Conservation (phyloP, 2,888 invertebrate genomes). For the Acleris sparsana region DNA sequence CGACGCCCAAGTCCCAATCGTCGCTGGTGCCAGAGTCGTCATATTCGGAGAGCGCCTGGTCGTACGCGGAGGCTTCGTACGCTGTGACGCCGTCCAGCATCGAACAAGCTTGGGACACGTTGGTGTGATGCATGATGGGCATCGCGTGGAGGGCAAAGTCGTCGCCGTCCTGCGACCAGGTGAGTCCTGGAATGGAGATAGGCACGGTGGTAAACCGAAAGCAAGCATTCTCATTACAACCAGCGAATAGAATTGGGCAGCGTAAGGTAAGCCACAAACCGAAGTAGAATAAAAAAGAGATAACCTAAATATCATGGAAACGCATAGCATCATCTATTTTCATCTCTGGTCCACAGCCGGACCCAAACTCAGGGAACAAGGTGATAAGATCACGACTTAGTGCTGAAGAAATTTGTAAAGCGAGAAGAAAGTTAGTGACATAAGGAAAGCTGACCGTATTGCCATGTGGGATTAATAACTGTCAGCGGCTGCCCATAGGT, state of each 20-base stretch:
- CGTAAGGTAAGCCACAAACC: no score
- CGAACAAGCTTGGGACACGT: constrained; percentile 84
- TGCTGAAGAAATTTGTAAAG: no score
- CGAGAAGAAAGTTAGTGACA: no score
- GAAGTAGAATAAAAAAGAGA: no score
- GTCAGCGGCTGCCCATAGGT: constrained; percentile 68
- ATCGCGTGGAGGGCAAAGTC: constrained; percentile 86
- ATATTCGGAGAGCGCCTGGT: constrained; percentile 85
- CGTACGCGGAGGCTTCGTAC: constrained; percentile 84
- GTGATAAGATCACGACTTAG: no score
- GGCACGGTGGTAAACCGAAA: no score
- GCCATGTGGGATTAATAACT: constrained; percentile 38
- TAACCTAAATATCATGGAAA: no score
- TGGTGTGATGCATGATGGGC: constrained; percentile 86
- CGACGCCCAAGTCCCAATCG: constrained; percentile 88
- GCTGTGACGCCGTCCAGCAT: constrained; percentile 83
- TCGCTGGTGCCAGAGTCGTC: constrained; percentile 81
- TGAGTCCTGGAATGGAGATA: constrained; percentile 73
- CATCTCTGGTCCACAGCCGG: no score
- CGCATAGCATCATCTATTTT: no score
- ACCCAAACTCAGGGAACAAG: no score
- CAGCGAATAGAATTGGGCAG: no score
- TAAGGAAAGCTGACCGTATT: not conserved
- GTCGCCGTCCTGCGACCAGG: constrained; percentile 87
- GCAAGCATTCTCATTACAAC: no score